Evolutionary conservation across 1,140 invertebrate genomes (phyloP), one percentile per base, ranked within the genome.

Genomic region (Xylocopa sonorina): DNA sequence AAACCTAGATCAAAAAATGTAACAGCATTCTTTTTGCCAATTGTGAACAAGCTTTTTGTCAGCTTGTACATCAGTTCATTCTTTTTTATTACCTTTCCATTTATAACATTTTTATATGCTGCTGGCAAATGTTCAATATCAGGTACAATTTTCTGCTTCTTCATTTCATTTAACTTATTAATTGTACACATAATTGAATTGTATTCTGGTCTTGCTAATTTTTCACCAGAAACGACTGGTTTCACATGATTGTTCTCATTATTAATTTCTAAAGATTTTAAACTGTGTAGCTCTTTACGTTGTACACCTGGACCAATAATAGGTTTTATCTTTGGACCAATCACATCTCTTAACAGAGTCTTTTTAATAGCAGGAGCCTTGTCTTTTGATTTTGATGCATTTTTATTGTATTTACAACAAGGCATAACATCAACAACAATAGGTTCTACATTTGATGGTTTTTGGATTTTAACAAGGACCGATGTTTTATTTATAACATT

Each of bases 101-200:
- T 83, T 27, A 92, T 60, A 55, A 85, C 53, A 78, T 73, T 80
- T 66, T 88, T 89, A 55, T 89, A 87, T 38, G 46, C 14, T 38
- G 71, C 10, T 58, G 90, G 84, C 71, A 92, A 80, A 75, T 84
- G 80, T 38, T 89, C 80, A 6, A 89, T 12, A 67, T 90, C 82
- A 29, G 29, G 87, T 0, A 88, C 67, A 67, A 87, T 57, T 62
- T 88, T 88, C 72, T 90, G 85, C 21, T 87, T 81, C 18, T 89
- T 72, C 5, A 86, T 63, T 74, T 90, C 68, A 12, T 88, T 83
- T 12, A 92, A 78, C 71, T 90, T 90, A 68, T 87, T 88, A 24
- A 92, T 88, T 7, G 87, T 90, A 43, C 68, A 80, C 29, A 88
- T 77, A 29, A 90, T 90, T 10, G 91, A 92, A 83, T 93, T 92